These are phyloP conservation scores for Apistogramma diplotaenia DNA, from an alignment of 2,113 vertebrate species.

Conservation along the genomic window DNA sequence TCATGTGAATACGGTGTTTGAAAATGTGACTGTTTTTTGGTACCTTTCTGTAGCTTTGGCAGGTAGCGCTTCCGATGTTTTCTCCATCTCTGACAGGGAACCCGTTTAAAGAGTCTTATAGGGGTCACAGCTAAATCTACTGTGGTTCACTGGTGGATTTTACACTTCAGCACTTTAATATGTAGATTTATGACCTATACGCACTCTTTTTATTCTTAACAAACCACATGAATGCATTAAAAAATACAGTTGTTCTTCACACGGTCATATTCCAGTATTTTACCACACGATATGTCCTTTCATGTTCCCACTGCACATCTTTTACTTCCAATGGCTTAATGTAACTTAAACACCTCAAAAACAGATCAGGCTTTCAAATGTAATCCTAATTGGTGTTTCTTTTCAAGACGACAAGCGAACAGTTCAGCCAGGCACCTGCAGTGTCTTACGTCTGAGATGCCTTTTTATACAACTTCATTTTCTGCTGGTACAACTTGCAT, in stretches of 20 bases:
- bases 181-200: conserved; percentile 22
- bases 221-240: conserved; percentile 5
- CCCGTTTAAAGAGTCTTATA: background rate
- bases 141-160: conserved; percentile 25
- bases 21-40: background rate
- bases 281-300: background rate
- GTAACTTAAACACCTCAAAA: background rate
- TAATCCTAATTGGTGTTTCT: conserved; percentile 4
- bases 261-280: background rate
- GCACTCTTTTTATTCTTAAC: conserved; percentile 11
- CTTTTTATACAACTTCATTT: conserved; percentile 25
- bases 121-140: conserved; percentile 27
- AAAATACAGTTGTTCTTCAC: background rate
- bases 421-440: conserved; percentile 40
- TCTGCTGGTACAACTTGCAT: background rate
- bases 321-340: background rate
- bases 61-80: background rate
- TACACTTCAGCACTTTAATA: conserved; percentile 63
- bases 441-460: conserved; percentile 61
- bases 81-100: background rate
- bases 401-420: background rate
- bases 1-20: background rate
- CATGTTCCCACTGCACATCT: background rate
- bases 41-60: background rate
- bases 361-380: conserved; percentile 7